Percentiles rank a stretch among this genome's conserved stretches.
Evolutionary conservation across 1,140 invertebrate species (phyloP).

Genomic region (Subanguina moxae): DNA sequence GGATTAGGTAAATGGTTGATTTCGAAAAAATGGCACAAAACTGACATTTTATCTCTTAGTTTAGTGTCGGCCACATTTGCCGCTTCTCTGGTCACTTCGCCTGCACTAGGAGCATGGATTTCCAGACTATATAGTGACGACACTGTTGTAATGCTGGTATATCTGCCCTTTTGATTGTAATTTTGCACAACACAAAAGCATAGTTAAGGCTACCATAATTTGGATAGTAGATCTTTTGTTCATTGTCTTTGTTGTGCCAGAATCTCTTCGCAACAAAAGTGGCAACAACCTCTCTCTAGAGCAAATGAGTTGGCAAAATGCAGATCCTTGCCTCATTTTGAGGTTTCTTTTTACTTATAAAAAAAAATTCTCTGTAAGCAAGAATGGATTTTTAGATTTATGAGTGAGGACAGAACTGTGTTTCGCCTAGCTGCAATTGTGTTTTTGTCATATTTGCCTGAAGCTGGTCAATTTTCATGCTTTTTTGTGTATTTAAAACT

Average conservation of each 20-base stretch:
- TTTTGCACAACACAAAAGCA: background rate
- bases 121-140: conserved; percentile 83
- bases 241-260: conserved; percentile 92
- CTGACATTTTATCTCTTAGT: too few relatives aligned
- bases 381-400: conserved; percentile 57
- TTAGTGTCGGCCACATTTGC: conserved; percentile 96
- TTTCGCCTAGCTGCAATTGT: conserved; percentile 93
- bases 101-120: conserved; percentile 77
- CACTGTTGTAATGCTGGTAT: conserved; percentile 80
- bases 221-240: conserved; percentile 94
- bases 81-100: conserved; percentile 91
- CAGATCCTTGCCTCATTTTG: conserved; percentile 89
- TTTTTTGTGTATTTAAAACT: conserved; percentile 98
- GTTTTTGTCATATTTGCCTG: conserved; percentile 95
- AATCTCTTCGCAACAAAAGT: conserved; percentile 75
- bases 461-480: conserved; percentile 94
- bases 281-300: conserved; percentile 62
- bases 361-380: too few relatives aligned
- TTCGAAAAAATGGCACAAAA: too few relatives aligned
- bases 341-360: conserved; percentile 65
- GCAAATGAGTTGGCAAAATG: conserved; percentile 73
- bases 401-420: conserved; percentile 90
- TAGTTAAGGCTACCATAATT: conserved; percentile 74
- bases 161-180: conserved; percentile 3
- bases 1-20: conserved; percentile 62